phyloP scores from a whole-genome alignment of 2,113 vertebrate species.

The Datnioides undecimradiatus region DNA sequence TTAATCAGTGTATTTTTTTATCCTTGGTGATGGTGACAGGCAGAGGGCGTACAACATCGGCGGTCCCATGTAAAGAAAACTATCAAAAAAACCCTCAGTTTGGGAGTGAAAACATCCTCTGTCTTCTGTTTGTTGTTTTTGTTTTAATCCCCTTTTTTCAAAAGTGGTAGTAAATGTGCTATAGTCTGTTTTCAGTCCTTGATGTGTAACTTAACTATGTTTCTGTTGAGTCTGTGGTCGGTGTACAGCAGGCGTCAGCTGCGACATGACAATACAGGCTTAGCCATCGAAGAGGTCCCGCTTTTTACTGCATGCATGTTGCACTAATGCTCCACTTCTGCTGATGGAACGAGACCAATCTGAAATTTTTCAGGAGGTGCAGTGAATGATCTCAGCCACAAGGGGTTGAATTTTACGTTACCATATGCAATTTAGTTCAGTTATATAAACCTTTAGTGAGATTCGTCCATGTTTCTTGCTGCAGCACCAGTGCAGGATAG shows the following conservation, averaged over 20 bases:
- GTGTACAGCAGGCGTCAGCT: conserved; percentile 51
- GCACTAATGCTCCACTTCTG: conserved; percentile 42
- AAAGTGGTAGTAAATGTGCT: conserved; percentile 59
- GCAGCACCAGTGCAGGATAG: conserved; percentile 23
- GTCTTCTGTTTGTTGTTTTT: conserved; percentile 53
- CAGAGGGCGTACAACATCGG: conserved; percentile 24
- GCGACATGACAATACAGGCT: conserved; percentile 11
- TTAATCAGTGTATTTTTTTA: conserved; percentile 33
- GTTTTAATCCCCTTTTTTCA: conserved; percentile 40
- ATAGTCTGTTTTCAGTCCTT: conserved; percentile 71
- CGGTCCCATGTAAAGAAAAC: conserved; percentile 42
- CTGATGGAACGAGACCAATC: conserved; percentile 7
- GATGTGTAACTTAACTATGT: conserved; percentile 69
- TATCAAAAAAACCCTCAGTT: conserved; percentile 35
- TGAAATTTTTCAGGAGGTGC: background rate
- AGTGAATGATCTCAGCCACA: background rate
- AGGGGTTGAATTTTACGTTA: conserved; percentile 20
- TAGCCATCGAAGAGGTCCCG: conserved; percentile 48
- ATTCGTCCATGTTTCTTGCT: conserved; percentile 26
- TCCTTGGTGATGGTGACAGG: conserved; percentile 52
- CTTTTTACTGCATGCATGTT: conserved; percentile 68
- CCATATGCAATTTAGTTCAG: conserved; percentile 51
- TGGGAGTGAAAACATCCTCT: conserved; percentile 16
- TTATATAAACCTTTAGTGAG: conserved; percentile 23
- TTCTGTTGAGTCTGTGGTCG: conserved; percentile 68